Conservation (phyloP, 2,888 invertebrate species). For the Agrilus cyanescens region DNA sequence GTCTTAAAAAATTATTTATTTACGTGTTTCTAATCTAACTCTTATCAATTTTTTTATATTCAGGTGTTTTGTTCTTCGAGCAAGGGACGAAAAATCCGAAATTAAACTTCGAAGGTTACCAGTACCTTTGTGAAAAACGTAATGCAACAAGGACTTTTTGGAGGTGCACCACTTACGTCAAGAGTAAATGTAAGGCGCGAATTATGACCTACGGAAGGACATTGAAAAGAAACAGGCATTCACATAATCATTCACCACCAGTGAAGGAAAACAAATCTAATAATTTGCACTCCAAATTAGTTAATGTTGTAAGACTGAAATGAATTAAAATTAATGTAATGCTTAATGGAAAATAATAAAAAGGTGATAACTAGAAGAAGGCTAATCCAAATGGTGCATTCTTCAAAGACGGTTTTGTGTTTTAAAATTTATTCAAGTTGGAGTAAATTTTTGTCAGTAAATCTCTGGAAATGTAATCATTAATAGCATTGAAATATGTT, state of each 20-base stretch:
- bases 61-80: slow-evolving; percentile 15
- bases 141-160: slow-evolving; percentile 21
- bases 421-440: too few relatives aligned
- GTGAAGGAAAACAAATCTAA: slow-evolving; percentile 15
- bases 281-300: slow-evolving; percentile 19
- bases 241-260: slow-evolving; percentile 20
- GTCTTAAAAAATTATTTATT: too few relatives aligned
- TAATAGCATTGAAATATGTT: too few relatives aligned
- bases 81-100: slow-evolving; percentile 22
- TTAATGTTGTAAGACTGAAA: slow-evolving; percentile 1
- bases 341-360: too few relatives aligned
- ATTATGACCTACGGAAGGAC: slow-evolving; percentile 18
- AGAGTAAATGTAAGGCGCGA: slow-evolving; percentile 22
- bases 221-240: slow-evolving; percentile 14
- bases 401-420: too few relatives aligned
- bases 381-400: too few relatives aligned
- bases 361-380: too few relatives aligned
- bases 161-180: slow-evolving; percentile 22
- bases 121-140: slow-evolving; percentile 19
- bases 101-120: slow-evolving; percentile 20
- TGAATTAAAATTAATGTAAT: too few relatives aligned
- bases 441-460: too few relatives aligned
- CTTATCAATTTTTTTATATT: neutral
- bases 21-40: too few relatives aligned
- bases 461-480: too few relatives aligned